Evolutionary conservation across 2,113 vertebrate genomes (phyloP), one percentile per base, ranked within the genome.

Genomic region (Himantopus leucocephalus): DNA sequence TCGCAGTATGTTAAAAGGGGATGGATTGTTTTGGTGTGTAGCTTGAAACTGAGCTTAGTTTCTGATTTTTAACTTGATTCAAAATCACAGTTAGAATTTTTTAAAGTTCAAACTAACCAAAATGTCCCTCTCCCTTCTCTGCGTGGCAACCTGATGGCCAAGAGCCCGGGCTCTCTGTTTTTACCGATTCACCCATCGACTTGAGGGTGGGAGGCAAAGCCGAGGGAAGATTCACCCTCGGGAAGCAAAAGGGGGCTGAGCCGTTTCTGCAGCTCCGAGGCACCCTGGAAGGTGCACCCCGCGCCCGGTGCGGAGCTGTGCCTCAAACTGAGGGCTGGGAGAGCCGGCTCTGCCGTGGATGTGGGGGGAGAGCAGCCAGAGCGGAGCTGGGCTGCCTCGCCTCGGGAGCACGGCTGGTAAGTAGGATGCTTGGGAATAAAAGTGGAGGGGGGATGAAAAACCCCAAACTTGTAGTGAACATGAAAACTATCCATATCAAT

Each of bases 291-390:
- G 32, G n/a, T 59, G 47, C 19, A 16, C 18, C 12, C 26, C 8
- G 41, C 3, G 3, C 47, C 85, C 8, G 10, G 4, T 23, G 5
- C 0, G 0, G 62, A 76, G 41, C 71, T 47, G 0, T 9, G 2
- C 12, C 64, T 59, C n/a, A 8, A 0, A 2, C 14, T 2, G 2
- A 24, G 27, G 14, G 15, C 48, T 71, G 70, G 59, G 50, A 9
- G 12, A 45, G 17, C 59, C 26, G 1, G 0, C 4, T 10, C 9
- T 81, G 41, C 48, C 7, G 0, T 47, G 30, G 64, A 14, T 27
- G 29, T 10, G 56, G 26, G 21, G 52, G 55, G 16, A 43, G 30
- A 58, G 34, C 59, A 39, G 59, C 0, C 17, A 15, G 48, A 68
- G 41, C 2, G 6, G 88, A 67, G 52, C 76, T 41, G 3, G 22